Conservation (phyloP, 1,140 invertebrate genomes). For the Drosophila lacertosa region DNA sequence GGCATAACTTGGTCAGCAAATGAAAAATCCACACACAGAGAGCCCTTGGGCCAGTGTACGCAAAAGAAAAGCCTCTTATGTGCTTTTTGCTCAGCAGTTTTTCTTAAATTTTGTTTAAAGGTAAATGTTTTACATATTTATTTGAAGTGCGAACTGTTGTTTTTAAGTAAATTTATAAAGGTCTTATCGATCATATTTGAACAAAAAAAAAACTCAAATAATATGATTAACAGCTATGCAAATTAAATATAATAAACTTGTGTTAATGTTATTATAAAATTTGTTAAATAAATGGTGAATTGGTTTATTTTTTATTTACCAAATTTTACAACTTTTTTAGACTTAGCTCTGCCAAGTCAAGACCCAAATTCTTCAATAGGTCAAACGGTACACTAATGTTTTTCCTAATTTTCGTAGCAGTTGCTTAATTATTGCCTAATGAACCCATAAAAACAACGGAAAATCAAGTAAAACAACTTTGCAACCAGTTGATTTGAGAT, state of each 20-base stretch:
- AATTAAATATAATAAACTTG: no score
- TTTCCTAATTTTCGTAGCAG: constrained; percentile 29
- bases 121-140: no score
- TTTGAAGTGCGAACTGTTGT: no score
- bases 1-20: constrained; percentile 46
- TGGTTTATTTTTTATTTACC: no score
- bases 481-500: constrained; percentile 10
- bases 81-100: not conserved
- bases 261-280: no score
- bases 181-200: no score
- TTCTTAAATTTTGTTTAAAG: not conserved
- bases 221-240: no score
- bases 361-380: constrained; percentile 13
- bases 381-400: constrained; percentile 26
- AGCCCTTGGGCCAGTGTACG: not conserved
- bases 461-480: constrained; percentile 41
- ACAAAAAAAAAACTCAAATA: no score
- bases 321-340: not conserved
- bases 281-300: no score
- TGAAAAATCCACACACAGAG: not conserved
- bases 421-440: constrained; percentile 38
- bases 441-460: constrained; percentile 18
- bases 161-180: no score
- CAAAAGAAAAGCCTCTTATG: constrained; percentile 14
- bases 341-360: not conserved